Base-by-base conservation (phyloP, 2,888 invertebrate genomes). In the Lordiphosa andalusiaca region DNA sequence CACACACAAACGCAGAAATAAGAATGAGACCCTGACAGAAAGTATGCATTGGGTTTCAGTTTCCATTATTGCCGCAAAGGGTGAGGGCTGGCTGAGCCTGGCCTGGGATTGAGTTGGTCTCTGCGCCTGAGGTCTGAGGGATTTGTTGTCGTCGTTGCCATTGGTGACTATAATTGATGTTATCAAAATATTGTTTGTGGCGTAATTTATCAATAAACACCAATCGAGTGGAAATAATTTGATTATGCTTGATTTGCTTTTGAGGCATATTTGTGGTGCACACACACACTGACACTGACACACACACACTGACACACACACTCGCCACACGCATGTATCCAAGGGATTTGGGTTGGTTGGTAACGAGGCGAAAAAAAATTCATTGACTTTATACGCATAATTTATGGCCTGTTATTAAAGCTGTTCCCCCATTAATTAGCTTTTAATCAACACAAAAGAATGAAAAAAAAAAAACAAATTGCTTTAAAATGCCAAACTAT, bases 161-260 rank as follows among this genome's bases (percentile, higher is more conserved):
- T 68, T 69, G 82, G 77, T 81, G 84, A 80, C 86, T 83, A 84
- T 87, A 86, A 86, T 87, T 86, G 87, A 87, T 87, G 84, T 84
- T 86, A 86, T 86, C 86, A 85, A 84, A 85, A 87, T 85, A 86
- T 87, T 86, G 77, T 86, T 77, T 86, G 86, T 84, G 82, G 86
- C 75, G 77, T 74, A 86, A 85, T 87, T 86, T 86, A 86, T 87
- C 86, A 86, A 86, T 86, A 86, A 86, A 86, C 86, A 85, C 72
- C 86, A 85, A 84, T 85, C 80, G 76, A 76, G 85, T 86, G 86
- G 82, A 85, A 86, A 76, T 86, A 86, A 86, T 87, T 86, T 84
- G 84, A 86, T 86, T 87, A 87, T 72, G 71, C 70, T 81, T 86
- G 83, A 84, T 86, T 84, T 85, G 76, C 84, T 80, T 85, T 83